Percentiles rank a stretch among this genome's conserved stretches.
These are phyloP conservation scores for Corbicula japonica DNA, from an alignment of 2,888 invertebrate species.

Conservation along the genomic window DNA sequence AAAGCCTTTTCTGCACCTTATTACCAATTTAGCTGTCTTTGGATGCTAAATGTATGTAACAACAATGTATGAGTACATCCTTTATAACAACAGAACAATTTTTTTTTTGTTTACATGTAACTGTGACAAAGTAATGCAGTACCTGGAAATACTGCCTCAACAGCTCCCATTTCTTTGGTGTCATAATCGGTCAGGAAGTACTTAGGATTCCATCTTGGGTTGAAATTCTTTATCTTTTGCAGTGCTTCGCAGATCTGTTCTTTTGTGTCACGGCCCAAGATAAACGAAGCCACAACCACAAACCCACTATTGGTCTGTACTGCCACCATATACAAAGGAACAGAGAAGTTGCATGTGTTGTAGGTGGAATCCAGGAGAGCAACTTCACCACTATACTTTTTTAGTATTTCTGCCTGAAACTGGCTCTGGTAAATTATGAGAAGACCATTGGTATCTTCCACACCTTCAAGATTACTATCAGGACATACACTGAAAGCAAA, in stretches of 20 bases:
- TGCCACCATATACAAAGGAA: background rate
- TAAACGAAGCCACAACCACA: background rate
- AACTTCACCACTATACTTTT: background rate
- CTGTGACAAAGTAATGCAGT: background rate
- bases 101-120: no score
- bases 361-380: background rate
- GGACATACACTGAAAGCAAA: no score
- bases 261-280: background rate
- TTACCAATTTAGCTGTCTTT: no score
- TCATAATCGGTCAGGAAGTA: background rate
- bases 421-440: no score
- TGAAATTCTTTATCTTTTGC: background rate
- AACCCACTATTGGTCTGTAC: background rate
- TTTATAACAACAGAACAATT: no score
- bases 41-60: no score
- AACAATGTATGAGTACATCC: no score
- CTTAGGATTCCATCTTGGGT: background rate
- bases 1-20: no score
- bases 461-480: no score
- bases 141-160: background rate
- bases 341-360: background rate
- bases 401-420: background rate
- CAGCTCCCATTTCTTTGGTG: background rate
- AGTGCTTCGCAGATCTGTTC: background rate
- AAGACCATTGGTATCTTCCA: no score